Base-by-base conservation (phyloP, 2,888 invertebrate species). In the Anthophora plumipes region DNA sequence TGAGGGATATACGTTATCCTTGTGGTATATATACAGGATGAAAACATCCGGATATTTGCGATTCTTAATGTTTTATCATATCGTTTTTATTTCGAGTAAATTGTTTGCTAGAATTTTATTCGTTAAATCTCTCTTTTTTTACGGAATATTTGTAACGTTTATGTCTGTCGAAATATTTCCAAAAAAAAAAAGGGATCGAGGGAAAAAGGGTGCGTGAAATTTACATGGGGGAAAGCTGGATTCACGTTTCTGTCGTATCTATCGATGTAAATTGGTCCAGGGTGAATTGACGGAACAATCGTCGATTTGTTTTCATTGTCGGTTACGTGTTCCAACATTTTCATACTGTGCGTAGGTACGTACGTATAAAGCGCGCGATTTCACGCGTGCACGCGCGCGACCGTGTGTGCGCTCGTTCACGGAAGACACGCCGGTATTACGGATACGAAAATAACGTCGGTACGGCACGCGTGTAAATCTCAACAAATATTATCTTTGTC, bases 401-500 rank as follows among this genome's bases (percentile, higher is more conserved):
- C 9, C 14, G 46, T 67, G 54, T 69, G 25, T 60, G 50, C n/a
- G n/a, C 69, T 57, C 64, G 59, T 60, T 55, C 71, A 50, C 48
- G 31, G 69, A 77, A 60, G 73, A 69, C 55, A 55, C 54, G 22
- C 66, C 31, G 78, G 81, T 60, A 83, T 83, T 81, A 85, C 83
- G 83, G 71, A 84, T 87, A 87, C 84, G 89, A 89, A 89, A 90
- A 90, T 89, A 90, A 85, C 84, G 83, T 63, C 77, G 77, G 82
- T 73, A 77, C 83, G 84, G 76, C 83, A 85, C 85, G 88, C 85
- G 84, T 86, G 85, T 83, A 90, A 89, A 90, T 90, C 90, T 84
- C 79, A 83, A 83, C 89, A 90, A 90, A 90, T 91, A 90, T 90
- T 90, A 89, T 89, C 89, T 85, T 85, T 84, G 77, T 82, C 72